Evolutionary conservation across 2,797 vertebrate genomes (phyloP), one percentile per base, ranked within the genome.

Genomic region (Hydrophis major): DNA sequence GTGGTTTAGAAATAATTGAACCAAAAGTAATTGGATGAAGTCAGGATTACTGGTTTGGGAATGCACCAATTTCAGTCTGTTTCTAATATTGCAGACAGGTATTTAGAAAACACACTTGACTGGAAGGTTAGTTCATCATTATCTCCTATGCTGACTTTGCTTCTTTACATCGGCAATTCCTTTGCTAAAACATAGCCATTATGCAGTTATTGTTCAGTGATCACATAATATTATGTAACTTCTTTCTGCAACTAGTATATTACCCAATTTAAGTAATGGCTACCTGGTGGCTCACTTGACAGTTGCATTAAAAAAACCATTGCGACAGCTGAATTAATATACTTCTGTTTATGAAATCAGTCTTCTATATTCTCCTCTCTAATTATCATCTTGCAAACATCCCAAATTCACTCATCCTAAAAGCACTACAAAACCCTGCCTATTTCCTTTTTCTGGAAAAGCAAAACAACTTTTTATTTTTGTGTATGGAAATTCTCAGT

Each of bases 1-100:
- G 93, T 91, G 95, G 6, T 96, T 96, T 25, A 95, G 93, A 96
- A 94, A 93, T 74, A 61, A 95, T 94, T 95, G 95, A 91, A 92
- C 87, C 91, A 96, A 95, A 96, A 87, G 93, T 89, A 95, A 93
- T 78, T 42, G 4, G 74, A 61, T 93, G 93, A 94, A 93, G 25
- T 63, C 89, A 94, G 69, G 61, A 69, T 78, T 92, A 92, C 0
- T 78, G 50, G 47, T 42, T 92, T 92, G 63, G 87, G 74, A 93
- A 87, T 92, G 55, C 8, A 90, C 74, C 74, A 83, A 83, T 83
- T 83, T 83, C 13, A 69, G 1, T 11, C 0, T 0, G 0, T 56
- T 37, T 13, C 57, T 87, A 7, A 22, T 28, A 93, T 42, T 87
- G 94, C 20, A 78, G 5, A 12, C 83, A 55, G 89, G 32, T 86